These are phyloP conservation scores for Cettia cetti DNA, from an alignment of 2,113 vertebrate genomes.

Conservation along the genomic window DNA sequence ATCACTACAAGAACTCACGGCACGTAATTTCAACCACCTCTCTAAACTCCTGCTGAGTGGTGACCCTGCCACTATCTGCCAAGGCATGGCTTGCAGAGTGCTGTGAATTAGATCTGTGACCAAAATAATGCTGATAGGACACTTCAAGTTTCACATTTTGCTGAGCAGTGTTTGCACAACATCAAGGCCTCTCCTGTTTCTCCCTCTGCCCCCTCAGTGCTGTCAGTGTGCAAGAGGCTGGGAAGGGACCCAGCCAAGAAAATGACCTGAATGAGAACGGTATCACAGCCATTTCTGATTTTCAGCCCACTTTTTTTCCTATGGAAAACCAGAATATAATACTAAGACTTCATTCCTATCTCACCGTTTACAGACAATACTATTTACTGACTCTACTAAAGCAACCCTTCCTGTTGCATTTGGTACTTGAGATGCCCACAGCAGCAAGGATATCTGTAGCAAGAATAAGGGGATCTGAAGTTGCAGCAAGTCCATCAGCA, in stretches of 20 bases:
- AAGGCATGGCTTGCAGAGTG: background rate
- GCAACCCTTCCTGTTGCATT: background rate
- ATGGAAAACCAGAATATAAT: background rate
- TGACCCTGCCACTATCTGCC: background rate
- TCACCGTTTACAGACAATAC: background rate
- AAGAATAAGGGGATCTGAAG: background rate
- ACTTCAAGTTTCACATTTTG: background rate
- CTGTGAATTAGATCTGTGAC: background rate
- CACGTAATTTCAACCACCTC: background rate
- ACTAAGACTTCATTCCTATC: background rate
- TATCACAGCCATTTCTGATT: background rate
- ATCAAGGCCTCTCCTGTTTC: background rate
- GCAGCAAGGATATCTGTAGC: background rate
- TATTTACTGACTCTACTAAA: background rate
- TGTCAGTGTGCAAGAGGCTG: background rate
- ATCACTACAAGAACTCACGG: background rate
- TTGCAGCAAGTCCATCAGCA: background rate
- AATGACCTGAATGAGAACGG: background rate
- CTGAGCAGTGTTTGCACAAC: background rate
- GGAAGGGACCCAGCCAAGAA: background rate
- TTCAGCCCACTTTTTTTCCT: background rate
- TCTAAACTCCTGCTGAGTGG: background rate
- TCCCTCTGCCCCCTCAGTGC: background rate
- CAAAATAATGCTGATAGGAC: background rate
- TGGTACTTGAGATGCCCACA: background rate